These are phyloP conservation scores for Hydraecia micacea DNA, from an alignment of 2,888 invertebrate genomes.

Conservation along the genomic window DNA sequence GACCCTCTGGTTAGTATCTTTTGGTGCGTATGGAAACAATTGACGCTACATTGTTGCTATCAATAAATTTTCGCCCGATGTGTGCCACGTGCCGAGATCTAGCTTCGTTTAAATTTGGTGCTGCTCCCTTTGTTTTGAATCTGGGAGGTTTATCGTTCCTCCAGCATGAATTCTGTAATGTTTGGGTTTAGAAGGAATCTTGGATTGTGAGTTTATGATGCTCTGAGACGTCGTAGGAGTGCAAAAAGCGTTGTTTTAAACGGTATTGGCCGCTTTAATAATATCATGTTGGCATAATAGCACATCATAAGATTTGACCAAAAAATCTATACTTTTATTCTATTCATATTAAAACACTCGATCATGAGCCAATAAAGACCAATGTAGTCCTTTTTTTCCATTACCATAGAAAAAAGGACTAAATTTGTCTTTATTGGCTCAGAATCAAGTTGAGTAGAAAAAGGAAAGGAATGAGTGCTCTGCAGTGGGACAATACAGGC, in stretches of 20 bases:
- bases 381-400: too few species aligned
- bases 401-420: neutral
- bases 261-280: neutral
- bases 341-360: neutral
- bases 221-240: neutral
- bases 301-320: neutral
- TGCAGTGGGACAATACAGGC: neutral
- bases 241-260: neutral
- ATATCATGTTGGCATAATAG: neutral
- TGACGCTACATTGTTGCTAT: constrained; percentile 54
- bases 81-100: constrained; percentile 19
- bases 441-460: neutral
- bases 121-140: constrained; percentile 7
- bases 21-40: constrained; percentile 42
- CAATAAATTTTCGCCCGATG: constrained; percentile 39
- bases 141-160: constrained; percentile 14
- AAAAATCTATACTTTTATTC: neutral
- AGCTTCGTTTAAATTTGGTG: constrained; percentile 19
- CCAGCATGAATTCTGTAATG: neutral
- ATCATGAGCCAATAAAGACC: too few species aligned
- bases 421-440: neutral
- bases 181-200: neutral
- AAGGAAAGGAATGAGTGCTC: neutral
- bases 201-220: neutral
- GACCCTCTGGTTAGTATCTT: constrained; percentile 41